These are phyloP conservation scores for Bambusicola thoracicus DNA, from an alignment of 2,113 vertebrate species.

Conservation along the genomic window DNA sequence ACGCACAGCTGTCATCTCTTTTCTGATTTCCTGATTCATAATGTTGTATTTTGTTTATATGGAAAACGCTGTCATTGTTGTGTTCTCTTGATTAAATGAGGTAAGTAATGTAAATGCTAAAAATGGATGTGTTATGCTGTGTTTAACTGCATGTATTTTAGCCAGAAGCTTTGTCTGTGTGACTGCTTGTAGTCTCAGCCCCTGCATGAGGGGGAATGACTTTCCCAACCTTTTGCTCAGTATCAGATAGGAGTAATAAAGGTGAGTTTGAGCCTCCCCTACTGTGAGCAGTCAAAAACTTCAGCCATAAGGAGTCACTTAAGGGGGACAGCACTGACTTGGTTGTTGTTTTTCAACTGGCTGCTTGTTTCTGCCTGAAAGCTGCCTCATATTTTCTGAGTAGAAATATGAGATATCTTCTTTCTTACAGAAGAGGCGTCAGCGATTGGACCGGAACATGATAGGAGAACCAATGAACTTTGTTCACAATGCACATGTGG, in stretches of 20 bases:
- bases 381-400: background rate
- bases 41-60: background rate
- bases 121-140: background rate
- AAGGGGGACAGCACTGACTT: background rate
- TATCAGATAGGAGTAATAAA: background rate
- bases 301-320: background rate
- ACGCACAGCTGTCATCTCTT: background rate
- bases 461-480: constrained; percentile 93
- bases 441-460: constrained; percentile 89
- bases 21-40: background rate
- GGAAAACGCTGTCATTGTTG: background rate
- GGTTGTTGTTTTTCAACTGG: background rate
- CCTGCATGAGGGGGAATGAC: background rate
- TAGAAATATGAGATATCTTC: background rate
- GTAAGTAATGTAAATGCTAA: background rate
- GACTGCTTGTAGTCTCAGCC: background rate
- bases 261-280: background rate
- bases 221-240: background rate
- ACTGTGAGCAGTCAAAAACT: background rate
- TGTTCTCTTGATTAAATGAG: background rate
- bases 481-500: constrained; percentile 90
- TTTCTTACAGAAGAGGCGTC: constrained; percentile 79
- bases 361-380: background rate
- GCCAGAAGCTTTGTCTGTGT: background rate
- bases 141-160: background rate